Conservation (phyloP, 2,113 vertebrate species). For the Phodopus roborovskii region DNA sequence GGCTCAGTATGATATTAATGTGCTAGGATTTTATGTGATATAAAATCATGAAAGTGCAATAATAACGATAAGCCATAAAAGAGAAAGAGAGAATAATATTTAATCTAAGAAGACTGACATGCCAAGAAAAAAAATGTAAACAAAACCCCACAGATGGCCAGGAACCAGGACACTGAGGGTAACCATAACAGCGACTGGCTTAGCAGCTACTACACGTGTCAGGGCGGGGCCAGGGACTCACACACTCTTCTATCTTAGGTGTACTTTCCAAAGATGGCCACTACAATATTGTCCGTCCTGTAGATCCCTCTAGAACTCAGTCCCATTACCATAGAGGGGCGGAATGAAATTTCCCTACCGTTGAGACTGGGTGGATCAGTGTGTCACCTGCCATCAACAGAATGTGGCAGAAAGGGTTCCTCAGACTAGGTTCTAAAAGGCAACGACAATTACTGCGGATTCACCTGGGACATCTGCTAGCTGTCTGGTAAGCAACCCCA, state of each 20-base stretch:
- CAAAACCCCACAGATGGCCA: neutral
- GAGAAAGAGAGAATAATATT: neutral
- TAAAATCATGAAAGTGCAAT: conserved; percentile 26
- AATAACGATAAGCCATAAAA: neutral
- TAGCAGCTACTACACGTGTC: neutral
- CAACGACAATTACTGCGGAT: neutral
- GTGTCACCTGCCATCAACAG: neutral
- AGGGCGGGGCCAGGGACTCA: neutral
- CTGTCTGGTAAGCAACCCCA: neutral
- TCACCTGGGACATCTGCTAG: neutral
- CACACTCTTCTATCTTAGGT: neutral
- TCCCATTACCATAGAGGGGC: neutral
- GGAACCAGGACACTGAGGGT: neutral
- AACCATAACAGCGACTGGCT: neutral
- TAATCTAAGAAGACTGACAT: conserved; percentile 3
- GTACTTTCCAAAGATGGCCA: neutral
- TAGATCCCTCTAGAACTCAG: neutral
- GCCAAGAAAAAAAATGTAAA: neutral
- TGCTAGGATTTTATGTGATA: conserved; percentile 20
- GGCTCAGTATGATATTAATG: neutral
- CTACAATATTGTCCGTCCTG: neutral
- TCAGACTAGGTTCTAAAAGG: neutral
- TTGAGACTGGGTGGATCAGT: neutral
- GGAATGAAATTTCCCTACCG: neutral
- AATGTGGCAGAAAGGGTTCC: neutral